Conservation (phyloP, 2,888 invertebrate species). For the Tenthredo livida region DNA sequence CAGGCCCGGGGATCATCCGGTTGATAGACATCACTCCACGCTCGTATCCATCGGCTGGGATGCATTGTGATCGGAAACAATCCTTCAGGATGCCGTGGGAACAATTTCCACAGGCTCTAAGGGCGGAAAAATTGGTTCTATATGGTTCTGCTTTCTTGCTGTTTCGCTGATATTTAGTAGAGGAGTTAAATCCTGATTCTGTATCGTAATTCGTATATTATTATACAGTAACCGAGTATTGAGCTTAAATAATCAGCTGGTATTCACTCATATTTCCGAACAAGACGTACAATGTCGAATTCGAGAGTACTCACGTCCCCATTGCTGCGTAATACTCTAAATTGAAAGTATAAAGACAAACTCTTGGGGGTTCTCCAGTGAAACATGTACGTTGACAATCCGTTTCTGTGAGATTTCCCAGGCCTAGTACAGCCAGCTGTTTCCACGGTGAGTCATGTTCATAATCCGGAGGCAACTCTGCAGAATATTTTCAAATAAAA, state of each 20-base stretch:
- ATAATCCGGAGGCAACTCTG: constrained; percentile 1
- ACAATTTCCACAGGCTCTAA: constrained; percentile 53
- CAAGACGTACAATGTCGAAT: neutral
- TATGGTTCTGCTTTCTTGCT: neutral
- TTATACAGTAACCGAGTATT: neutral
- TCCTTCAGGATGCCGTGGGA: constrained; percentile 23
- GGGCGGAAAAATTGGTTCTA: neutral
- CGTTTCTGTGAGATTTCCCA: neutral
- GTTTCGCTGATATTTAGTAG: neutral
- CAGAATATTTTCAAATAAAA: neutral
- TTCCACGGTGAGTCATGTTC: neutral
- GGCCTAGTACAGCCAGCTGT: neutral
- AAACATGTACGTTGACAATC: constrained; percentile 12
- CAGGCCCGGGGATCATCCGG: constrained; percentile 47
- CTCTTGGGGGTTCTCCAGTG: constrained; percentile 59
- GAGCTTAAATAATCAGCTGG: neutral
- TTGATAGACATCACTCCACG: constrained; percentile 51
- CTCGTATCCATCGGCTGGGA: constrained; percentile 52
- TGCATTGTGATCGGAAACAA: constrained; percentile 46
- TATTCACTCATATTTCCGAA: neutral
- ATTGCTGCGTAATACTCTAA: constrained; percentile 78
- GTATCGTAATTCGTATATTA: neutral
- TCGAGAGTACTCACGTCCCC: constrained; percentile 72
- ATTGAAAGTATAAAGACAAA: constrained; percentile 77
- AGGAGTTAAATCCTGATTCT: neutral